These are phyloP conservation scores for Diachasma alloeum DNA, from an alignment of 1,140 invertebrate genomes.

Conservation along the genomic window DNA sequence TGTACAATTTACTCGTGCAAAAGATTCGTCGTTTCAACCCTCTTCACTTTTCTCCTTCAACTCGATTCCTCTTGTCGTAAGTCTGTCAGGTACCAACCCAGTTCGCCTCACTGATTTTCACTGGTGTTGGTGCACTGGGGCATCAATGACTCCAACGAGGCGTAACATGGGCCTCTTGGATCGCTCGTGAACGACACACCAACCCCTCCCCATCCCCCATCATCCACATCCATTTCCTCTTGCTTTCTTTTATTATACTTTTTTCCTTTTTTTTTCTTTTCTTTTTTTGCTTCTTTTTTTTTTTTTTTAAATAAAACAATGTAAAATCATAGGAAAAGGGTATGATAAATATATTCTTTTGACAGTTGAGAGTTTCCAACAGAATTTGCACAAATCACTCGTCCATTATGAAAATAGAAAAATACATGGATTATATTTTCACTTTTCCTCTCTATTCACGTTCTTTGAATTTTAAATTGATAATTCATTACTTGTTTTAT, in stretches of 20 bases:
- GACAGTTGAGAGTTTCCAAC: too few species aligned
- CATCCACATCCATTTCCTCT: neutral
- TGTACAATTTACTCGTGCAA: constrained; percentile 8
- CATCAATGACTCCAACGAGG: constrained; percentile 14
- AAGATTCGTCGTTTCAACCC: neutral
- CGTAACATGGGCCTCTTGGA: neutral
- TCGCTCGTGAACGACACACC: neutral
- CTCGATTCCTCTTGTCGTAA: neutral
- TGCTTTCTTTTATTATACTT: neutral
- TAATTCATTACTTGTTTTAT: neutral
- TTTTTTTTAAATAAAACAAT: neutral
- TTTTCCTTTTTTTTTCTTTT: neutral
- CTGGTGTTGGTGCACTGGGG: neutral
- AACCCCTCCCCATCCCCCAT: neutral
- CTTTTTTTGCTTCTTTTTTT: neutral
- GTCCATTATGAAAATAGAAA: neutral
- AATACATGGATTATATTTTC: neutral
- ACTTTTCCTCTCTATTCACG: neutral
- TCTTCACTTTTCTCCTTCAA: neutral
- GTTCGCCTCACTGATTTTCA: constrained; percentile 5
- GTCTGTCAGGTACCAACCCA: neutral
- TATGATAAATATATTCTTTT: too few species aligned
- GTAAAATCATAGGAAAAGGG: too few species aligned
- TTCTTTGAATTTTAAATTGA: neutral
- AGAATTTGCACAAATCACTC: neutral